Conservation (phyloP, 1,140 invertebrate genomes). For the Meteorus sp. region DNA sequence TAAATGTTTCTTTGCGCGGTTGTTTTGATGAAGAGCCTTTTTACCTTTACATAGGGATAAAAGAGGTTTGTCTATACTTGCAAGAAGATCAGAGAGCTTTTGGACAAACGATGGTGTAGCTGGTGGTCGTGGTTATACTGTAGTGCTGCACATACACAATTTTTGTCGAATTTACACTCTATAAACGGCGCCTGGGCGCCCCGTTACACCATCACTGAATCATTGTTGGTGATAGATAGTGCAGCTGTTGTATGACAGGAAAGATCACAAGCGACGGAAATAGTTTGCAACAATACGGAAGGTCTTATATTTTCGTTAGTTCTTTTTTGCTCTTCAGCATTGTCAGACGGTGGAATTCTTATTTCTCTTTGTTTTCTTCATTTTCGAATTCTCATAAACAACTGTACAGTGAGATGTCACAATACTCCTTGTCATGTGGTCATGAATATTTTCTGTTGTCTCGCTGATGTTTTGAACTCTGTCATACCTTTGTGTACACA, state of each 20-base stretch:
- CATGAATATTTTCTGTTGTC: too few relatives aligned
- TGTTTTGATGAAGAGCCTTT: conserved; percentile 4
- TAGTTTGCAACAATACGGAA: conserved; percentile 50
- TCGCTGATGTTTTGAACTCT: too few relatives aligned
- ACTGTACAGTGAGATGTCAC: too few relatives aligned
- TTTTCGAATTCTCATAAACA: too few relatives aligned
- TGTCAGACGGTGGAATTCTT: background rate
- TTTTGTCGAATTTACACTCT: conserved; percentile 38
- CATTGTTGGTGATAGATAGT: conserved; percentile 57
- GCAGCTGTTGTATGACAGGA: conserved; percentile 45
- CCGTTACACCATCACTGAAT: conserved; percentile 53
- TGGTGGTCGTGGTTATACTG: background rate
- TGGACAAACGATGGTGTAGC: background rate
- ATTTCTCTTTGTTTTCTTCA: background rate
- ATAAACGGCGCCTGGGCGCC: conserved; percentile 41
- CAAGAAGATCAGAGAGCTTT: conserved; percentile 15
- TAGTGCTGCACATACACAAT: conserved; percentile 12
- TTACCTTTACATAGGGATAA: conserved; percentile 2
- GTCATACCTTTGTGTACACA: too few relatives aligned
- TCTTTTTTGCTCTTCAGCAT: too few relatives aligned
- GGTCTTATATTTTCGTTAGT: conserved; percentile 1
- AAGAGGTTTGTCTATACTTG: conserved; percentile 5
- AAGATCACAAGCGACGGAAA: conserved; percentile 55
- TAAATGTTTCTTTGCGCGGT: conserved; percentile 14
- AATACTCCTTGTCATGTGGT: too few relatives aligned